phyloP scores from a whole-genome alignment of 1,140 invertebrate species.

The Tyrophagus putrescentiae region DNA sequence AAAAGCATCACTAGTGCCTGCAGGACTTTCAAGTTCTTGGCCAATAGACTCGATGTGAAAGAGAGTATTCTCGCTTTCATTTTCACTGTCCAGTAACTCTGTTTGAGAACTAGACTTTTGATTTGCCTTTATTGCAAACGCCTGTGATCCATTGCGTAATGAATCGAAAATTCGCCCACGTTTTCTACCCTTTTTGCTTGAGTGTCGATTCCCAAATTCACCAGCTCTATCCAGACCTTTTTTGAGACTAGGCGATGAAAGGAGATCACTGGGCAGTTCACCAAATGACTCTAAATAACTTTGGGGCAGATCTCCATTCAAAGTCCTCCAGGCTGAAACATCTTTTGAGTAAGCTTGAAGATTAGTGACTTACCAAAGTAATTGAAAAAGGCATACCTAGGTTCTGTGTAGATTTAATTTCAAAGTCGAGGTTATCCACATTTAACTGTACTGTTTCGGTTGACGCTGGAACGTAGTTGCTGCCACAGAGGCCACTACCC shows the following conservation, averaged over 20 bases:
- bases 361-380: neutral
- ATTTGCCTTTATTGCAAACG: neutral
- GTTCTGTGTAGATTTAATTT: neutral
- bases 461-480: neutral
- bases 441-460: neutral
- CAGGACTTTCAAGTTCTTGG: neutral
- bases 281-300: slow-evolving; percentile 2
- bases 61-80: slow-evolving; percentile 6
- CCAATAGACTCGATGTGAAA: slow-evolving; percentile 8
- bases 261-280: neutral
- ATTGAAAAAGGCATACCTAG: neutral
- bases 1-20: neutral
- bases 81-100: slow-evolving; percentile 2
- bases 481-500: neutral
- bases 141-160: neutral
- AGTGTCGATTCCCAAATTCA: neutral
- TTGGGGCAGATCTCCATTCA: neutral
- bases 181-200: neutral
- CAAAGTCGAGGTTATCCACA: neutral
- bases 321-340: neutral
- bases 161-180: neutral
- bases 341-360: neutral
- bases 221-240: too few species aligned
- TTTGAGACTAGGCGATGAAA: neutral
- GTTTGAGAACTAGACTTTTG: neutral